Evolutionary conservation across 2,888 invertebrate genomes (phyloP), one percentile per base, ranked within the genome.

Genomic region (Selenia dentaria): DNA sequence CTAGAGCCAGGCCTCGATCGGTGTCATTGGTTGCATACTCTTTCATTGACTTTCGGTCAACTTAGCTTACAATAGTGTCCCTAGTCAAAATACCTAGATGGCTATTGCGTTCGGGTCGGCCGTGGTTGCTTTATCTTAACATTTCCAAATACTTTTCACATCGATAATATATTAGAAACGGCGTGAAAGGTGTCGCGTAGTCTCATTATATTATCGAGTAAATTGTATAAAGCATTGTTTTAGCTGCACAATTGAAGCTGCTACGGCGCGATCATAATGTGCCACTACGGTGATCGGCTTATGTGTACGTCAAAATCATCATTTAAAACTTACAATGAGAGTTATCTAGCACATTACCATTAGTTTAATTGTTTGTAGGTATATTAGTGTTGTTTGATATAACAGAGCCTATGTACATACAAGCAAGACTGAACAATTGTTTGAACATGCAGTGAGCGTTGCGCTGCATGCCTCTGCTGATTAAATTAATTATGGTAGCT

Each of bases 401-500:
- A 25, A 25, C 0, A 10, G 45, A 51, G 44, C 48, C 45, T 51
- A 38, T 44, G 34, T 53, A 47, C 50, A 45, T 47, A 31, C 34
- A 13, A 9, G 9, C 48, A 46, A 54, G 41, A 48, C 45, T 53
- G 53, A 56, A 27, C 28, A 36, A 38, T 46, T 37, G 25, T 37
- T 34, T 41, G 34, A 47, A 48, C 37, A 53, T 42, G 32, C 34
- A 42, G 41, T 33, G 49, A 45, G 54, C 51, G 54, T 49, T 51
- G 46, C 45, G 56, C 51, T 51, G 47, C 47, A 50, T 51, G 50
- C 50, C 48, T 46, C 50, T 50, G 39, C 28, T 38, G 28, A 36
- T 39, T 55, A 48, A 43, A 46, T 51, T 44, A 37, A 43, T 11
- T 54, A 38, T 45, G 51, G 47, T 44, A 52, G 50, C 52, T 48